These are phyloP conservation scores for Emberiza fucata DNA, from an alignment of 2,113 vertebrate species.

Conservation along the genomic window DNA sequence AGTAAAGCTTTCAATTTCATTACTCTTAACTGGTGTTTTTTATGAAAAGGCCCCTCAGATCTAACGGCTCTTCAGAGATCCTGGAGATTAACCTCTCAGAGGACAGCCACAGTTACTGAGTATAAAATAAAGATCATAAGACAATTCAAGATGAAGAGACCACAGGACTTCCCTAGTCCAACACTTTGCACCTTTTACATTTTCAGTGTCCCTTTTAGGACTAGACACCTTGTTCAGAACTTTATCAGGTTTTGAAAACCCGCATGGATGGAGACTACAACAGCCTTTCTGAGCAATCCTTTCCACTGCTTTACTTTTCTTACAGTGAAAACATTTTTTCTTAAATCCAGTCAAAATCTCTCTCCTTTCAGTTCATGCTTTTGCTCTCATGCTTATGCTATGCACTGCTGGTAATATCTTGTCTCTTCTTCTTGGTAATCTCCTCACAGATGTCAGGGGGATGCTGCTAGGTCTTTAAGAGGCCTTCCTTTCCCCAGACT, in stretches of 20 bases:
- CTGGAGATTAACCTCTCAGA: not conserved
- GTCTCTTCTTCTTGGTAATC: not conserved
- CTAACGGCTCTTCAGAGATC: not conserved
- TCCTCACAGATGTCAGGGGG: not conserved
- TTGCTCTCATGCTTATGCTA: not conserved
- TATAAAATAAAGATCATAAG: not conserved
- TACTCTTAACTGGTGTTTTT: not conserved
- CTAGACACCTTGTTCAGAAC: fast-evolving
- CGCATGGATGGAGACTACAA: not conserved
- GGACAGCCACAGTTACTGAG: not conserved
- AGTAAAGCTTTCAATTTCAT: not conserved
- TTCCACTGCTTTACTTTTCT: not conserved
- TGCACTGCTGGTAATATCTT: not conserved
- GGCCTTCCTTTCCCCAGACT: not conserved
- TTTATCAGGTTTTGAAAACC: not conserved
- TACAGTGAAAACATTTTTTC: not conserved
- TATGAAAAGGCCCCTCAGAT: not conserved
- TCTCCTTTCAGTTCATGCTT: not conserved
- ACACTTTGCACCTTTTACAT: not conserved
- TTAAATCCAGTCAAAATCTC: not conserved
- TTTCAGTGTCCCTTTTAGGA: not conserved
- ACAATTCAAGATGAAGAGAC: not conserved
- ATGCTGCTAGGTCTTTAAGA: not conserved
- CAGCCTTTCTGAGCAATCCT: not conserved
- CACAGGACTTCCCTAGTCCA: not conserved